Evolutionary conservation across 1,140 invertebrate genomes (phyloP).

Genomic region (Tribolium castaneum): DNA sequence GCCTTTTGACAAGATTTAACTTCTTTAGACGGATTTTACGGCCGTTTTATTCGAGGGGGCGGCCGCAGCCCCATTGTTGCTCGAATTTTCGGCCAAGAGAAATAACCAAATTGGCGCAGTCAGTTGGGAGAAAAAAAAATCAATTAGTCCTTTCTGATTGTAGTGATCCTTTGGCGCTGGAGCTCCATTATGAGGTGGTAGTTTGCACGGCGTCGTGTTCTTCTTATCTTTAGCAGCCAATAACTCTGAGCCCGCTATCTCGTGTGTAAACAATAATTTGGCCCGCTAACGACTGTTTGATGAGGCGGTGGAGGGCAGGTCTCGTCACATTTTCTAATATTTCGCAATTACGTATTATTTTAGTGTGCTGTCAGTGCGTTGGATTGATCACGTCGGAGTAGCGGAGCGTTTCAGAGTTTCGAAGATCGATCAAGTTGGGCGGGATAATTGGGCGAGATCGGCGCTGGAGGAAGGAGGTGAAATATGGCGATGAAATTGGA

Average conservation of each 20-base stretch:
- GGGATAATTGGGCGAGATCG: constrained; percentile 24
- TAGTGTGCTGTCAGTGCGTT: background rate
- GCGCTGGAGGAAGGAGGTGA: constrained; percentile 13
- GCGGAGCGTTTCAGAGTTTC: constrained; percentile 5
- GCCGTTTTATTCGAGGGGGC: constrained; percentile 3
- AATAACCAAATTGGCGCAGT: no score
- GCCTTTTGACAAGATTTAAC: constrained; percentile 35
- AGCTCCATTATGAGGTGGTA: background rate
- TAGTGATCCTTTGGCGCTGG: no score
- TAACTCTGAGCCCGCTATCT: constrained; percentile 6
- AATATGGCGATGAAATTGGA: constrained; percentile 40
- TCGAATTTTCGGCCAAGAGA: background rate
- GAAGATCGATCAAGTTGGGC: constrained; percentile 25
- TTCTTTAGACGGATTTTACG: constrained; percentile 24
- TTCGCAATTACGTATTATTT: constrained; percentile 27
- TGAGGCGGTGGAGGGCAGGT: background rate
- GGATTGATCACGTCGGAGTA: constrained; percentile 16
- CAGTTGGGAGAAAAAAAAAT: no score
- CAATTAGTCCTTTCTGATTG: no score
- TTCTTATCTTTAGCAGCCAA: constrained; percentile 12
- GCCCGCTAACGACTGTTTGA: constrained; percentile 18
- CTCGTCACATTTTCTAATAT: background rate
- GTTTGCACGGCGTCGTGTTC: constrained; percentile 29
- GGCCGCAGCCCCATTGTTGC: background rate
- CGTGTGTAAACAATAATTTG: constrained; percentile 19